phyloP scores from a whole-genome alignment of 2,113 vertebrate genomes.

The Toxostoma redivivum region DNA sequence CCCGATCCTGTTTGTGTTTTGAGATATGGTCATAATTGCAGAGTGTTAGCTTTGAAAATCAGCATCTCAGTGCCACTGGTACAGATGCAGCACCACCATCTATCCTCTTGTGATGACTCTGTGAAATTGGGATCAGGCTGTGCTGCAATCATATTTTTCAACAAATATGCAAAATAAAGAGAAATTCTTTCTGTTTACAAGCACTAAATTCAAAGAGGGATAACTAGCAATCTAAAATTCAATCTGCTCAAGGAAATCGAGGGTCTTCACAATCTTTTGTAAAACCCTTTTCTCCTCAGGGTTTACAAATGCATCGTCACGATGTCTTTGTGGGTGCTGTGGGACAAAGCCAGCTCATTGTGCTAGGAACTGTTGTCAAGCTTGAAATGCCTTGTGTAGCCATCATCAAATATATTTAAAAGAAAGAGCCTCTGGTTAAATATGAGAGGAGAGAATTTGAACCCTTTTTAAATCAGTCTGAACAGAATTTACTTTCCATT shows the following conservation, averaged over 20 bases:
- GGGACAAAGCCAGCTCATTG: background rate
- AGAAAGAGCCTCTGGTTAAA: background rate
- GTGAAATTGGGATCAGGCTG: background rate
- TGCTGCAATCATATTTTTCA: background rate
- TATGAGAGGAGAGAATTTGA: background rate
- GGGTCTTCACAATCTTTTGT: background rate
- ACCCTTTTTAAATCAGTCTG: background rate
- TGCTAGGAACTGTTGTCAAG: background rate
- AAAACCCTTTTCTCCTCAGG: background rate
- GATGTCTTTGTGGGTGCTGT: background rate
- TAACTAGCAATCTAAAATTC: background rate
- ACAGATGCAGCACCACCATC: background rate
- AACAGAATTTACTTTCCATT: background rate
- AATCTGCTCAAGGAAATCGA: background rate
- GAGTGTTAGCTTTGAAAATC: background rate
- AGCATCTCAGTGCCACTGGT: background rate
- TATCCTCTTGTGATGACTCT: background rate
- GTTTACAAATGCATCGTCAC: background rate
- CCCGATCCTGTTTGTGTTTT: background rate
- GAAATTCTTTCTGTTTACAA: background rate
- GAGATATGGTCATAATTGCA: background rate
- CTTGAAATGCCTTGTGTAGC: background rate
- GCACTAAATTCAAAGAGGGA: background rate
- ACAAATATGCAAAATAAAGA: background rate
- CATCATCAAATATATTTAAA: background rate